Base-by-base conservation (phyloP, 2,888 invertebrate genomes). In the Endotricha flammealis region DNA sequence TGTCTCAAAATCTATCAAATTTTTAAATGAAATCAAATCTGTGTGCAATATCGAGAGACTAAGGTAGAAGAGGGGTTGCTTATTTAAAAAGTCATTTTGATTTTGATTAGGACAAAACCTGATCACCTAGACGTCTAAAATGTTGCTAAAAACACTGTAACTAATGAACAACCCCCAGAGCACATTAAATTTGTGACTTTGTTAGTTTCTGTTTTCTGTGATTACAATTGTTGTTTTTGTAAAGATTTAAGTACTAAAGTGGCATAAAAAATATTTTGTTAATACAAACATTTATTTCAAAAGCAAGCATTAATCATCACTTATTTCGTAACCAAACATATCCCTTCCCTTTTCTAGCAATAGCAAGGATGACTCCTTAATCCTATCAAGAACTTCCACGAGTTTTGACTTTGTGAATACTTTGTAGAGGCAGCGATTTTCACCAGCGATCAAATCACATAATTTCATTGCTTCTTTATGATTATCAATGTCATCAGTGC, bases 351-450 rank as follows among this genome's bases (percentile, higher is more conserved):
- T 89, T 62, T 95, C 92, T 54, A 97, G 80, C 39, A 95, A 73
- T 6, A 90, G 73, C 9, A 95, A 74, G 5, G 94, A 94, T 1
- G 95, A 93, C 61, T 95, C 95, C 30, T 92, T 90, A 23, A 96
- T 87, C 68, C 93, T 93, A 13, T 89, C 89, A 40, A 96, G 82
- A 16, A 96, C 74, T 66, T 95, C 93, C 37, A 90, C 88, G 29
- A 96, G 72, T 64, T 94, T 93, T 44, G 91, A 92, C 61, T 93
- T 93, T 0, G 91, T 89, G 55, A 92, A 94, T 4, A 95, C 94
- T 87, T 92, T 91, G 59, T 96, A 97, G 1, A 98, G 75, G 52
- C 91, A 88, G 58, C 94, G 88, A 44, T 91, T 91, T 64, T 97
- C 96, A 1, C 91, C 90, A 6, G 95, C 92, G 36, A 98, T 83